These are phyloP conservation scores for Slavum lentiscoides DNA, from an alignment of 2,888 invertebrate genomes.

Conservation along the genomic window DNA sequence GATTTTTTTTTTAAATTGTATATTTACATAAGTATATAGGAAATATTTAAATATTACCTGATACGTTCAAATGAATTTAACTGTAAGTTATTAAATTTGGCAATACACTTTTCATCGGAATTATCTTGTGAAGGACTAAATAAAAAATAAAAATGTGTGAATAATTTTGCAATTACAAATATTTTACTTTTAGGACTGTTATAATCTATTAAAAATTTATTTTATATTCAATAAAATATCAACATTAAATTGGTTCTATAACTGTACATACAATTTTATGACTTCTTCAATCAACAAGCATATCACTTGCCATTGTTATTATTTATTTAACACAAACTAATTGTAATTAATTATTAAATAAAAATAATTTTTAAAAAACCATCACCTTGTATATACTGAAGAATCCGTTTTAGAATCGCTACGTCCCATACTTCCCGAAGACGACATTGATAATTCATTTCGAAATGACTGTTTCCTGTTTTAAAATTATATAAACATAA, in stretches of 20 bases:
- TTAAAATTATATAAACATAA: not conserved
- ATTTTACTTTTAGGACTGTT: too few relatives aligned
- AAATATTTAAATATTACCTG: not conserved
- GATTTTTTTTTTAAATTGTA: too few relatives aligned
- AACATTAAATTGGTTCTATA: too few relatives aligned
- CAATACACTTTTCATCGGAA: not conserved
- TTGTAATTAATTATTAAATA: not conserved
- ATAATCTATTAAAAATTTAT: too few relatives aligned
- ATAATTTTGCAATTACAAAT: not conserved
- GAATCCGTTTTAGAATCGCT: not conserved
- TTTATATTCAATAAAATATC: too few relatives aligned
- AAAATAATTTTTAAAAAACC: not conserved
- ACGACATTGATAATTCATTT: slow-evolving; percentile 3
- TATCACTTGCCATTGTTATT: too few relatives aligned
- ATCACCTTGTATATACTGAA: slow-evolving; percentile 13
- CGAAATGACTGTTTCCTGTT: slow-evolving; percentile 23
- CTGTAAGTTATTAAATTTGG: not conserved
- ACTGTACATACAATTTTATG: too few relatives aligned
- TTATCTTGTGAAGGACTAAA: slow-evolving; percentile 10
- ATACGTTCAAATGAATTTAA: slow-evolving; percentile 13
- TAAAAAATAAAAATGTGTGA: not conserved
- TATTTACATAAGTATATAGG: too few relatives aligned
- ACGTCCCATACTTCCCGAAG: slow-evolving; percentile 10
- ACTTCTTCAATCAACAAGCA: too few relatives aligned
- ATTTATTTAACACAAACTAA: too few relatives aligned